Evolutionary conservation across 2,888 invertebrate genomes (phyloP), one percentile per base, ranked within the genome.

Genomic region (Magallana nippona): DNA sequence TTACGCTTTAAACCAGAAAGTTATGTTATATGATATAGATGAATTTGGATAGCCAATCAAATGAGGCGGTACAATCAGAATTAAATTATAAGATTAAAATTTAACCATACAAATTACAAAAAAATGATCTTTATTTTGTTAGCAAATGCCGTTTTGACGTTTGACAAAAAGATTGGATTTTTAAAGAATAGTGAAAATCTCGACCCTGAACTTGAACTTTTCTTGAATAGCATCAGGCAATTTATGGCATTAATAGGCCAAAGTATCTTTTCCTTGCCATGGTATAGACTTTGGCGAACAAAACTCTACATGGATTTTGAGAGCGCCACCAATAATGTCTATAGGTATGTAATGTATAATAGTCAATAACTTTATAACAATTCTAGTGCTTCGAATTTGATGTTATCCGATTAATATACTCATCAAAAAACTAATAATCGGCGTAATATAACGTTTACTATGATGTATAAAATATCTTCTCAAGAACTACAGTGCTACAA

Each of bases 141-240:
- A 82, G 82, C 82, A 11, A 82, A 55, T 13, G 55, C 71, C 17
- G 44, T 55, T 2, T 55, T 82, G 22, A 55, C 55, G 5, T 71
- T 82, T 71, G 71, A 82, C 62, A 56, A 22, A 22, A 78, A 63
- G 63, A 32, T 55, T 63, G 32, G 82, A 17, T 82, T 71, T 82
- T 19, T 71, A 56, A 71, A 55, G 27, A 15, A 44, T 55, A 44
- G 44, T 44, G 44, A 10, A 10, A 63, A 63, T 3, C n/a, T 3
- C 15, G 19, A 82, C 60, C 2, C 17, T 17, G 63, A 82, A 71
- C 27, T 71, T 13, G 82, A 82, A n/a, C 13, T 55, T 19, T 71
- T 82, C 19, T 27, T 82, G 13, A 17, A 71, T 1, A 55, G 55
- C 44, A 15, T 71, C 55, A 55, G 44, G 11, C 55, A 82, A 19